Percentiles rank a stretch among this genome's conserved stretches.
phyloP scores from a whole-genome alignment of 2,113 vertebrate genomes.

The Limanda limanda region DNA sequence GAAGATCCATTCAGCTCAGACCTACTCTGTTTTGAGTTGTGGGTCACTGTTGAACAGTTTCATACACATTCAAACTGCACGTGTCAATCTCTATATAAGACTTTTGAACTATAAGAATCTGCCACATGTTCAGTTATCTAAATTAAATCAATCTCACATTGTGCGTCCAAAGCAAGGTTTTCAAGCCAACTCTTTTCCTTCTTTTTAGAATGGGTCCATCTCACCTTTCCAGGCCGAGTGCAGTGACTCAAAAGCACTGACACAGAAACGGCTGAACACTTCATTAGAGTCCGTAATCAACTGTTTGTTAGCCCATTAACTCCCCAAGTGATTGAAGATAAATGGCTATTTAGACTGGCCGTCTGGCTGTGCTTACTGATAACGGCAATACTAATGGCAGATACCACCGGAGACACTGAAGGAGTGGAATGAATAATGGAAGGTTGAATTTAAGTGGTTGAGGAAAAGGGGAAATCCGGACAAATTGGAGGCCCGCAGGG shows the following conservation, averaged over 20 bases:
- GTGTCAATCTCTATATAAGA: neutral
- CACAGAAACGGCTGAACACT: constrained; percentile 21
- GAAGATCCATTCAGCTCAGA: neutral
- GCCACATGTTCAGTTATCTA: neutral
- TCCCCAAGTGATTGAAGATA: constrained; percentile 50
- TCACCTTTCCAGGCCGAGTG: neutral
- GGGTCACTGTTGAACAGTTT: neutral
- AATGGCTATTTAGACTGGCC: constrained; percentile 55
- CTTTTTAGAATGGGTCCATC: neutral
- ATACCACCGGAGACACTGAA: constrained; percentile 31
- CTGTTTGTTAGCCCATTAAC: constrained; percentile 50
- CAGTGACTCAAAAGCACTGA: constrained; percentile 8
- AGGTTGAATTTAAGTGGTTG: constrained; percentile 36
- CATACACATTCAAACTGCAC: neutral
- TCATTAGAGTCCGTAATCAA: constrained; percentile 49
- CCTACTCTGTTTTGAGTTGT: neutral
- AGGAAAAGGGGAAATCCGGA: constrained; percentile 49
- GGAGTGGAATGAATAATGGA: constrained; percentile 37
- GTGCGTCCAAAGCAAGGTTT: neutral
- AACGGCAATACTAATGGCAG: constrained; percentile 54
- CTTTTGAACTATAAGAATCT: too few species aligned
- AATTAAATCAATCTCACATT: neutral
- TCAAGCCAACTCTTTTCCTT: neutral
- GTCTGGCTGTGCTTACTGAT: constrained; percentile 67
- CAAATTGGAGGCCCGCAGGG: constrained; percentile 21